phyloP scores from a whole-genome alignment of 2,888 invertebrate genomes.

The Chrysina gloriosa region DNA sequence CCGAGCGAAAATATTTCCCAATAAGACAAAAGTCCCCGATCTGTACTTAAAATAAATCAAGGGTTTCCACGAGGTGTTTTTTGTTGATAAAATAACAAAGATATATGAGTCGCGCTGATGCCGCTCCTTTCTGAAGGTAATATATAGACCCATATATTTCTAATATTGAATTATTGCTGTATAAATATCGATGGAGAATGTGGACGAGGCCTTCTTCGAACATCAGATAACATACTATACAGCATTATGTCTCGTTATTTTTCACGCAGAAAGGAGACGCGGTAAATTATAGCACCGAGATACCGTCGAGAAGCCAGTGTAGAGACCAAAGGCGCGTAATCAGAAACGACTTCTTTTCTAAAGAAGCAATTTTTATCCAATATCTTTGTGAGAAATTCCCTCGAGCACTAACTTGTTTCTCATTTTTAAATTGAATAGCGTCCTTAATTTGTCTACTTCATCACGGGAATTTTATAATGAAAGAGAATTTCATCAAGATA shows the following conservation, averaged over 20 bases:
- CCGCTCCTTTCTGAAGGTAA: not conserved
- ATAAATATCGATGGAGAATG: conserved; percentile 10
- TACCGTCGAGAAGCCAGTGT: not conserved
- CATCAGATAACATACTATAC: not conserved
- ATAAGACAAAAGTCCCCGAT: no score
- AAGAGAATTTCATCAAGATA: not conserved
- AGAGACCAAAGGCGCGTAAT: not conserved
- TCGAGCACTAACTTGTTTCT: no score
- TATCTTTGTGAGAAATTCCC: no score
- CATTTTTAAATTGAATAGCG: not conserved
- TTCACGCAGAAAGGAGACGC: not conserved
- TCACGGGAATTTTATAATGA: not conserved
- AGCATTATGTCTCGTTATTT: conserved; percentile 8
- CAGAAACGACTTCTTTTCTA: not conserved
- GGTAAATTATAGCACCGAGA: no score
- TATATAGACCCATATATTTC: conserved; percentile 17
- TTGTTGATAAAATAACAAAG: not conserved
- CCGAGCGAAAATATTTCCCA: no score
- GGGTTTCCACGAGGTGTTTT: no score
- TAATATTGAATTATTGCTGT: conserved; percentile 21
- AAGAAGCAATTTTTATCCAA: no score
- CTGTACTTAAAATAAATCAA: no score
- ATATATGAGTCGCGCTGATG: not conserved
- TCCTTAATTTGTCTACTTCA: not conserved
- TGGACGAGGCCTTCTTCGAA: not conserved